Base-by-base conservation (phyloP, 2,888 invertebrate species). In the Ormyrus pomaceus region DNA sequence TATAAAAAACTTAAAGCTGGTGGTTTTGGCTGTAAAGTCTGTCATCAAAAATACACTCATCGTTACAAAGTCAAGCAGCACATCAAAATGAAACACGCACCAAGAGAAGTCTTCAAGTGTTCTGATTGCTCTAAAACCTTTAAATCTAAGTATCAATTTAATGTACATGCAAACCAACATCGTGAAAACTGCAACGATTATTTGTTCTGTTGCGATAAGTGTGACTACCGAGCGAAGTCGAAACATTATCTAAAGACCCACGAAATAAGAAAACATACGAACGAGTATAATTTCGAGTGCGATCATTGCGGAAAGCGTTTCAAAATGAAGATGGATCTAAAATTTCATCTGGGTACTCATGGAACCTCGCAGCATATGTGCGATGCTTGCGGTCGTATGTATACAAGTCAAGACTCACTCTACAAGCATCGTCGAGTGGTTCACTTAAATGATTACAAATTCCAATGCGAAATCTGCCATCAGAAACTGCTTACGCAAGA, bases 381-480 rank as follows among this genome's bases (percentile, higher is more conserved):
- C 81, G 87, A 89, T 68, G 83, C 87, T 2, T 89, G 88, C 50
- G 88, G 88, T 0, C 85, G 85, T 10, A 88, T 89, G 77, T 89
- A 89, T 68, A 85, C 82, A 6, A 88, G 85, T 76, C 85, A 86
- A 53, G 86, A 89, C 55, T 87, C 87, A 0, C 81, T 89, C 5
- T 83, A 85, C 71, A 88, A 87, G 66, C 88, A 89, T 65, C 79
- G 86, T 1, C 86, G 86, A 10, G 87, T 88, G 0, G 84, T 84
- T 0, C 88, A 89, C n/a, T 13, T 88, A 4, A 89, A 88, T 75
- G 83, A 80, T 0, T 88, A 88, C 79, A 86, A 85, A 10, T 89
- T 85, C 56, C 85, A 82, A 5, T 89, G 89, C 59, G 58, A 68
- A 5, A 73, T 88, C 0, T 89, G 89, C 72, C 85, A 87, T 51